Evolutionary conservation across 2,888 invertebrate genomes (phyloP).

Genomic region (Euphydryas editha): DNA sequence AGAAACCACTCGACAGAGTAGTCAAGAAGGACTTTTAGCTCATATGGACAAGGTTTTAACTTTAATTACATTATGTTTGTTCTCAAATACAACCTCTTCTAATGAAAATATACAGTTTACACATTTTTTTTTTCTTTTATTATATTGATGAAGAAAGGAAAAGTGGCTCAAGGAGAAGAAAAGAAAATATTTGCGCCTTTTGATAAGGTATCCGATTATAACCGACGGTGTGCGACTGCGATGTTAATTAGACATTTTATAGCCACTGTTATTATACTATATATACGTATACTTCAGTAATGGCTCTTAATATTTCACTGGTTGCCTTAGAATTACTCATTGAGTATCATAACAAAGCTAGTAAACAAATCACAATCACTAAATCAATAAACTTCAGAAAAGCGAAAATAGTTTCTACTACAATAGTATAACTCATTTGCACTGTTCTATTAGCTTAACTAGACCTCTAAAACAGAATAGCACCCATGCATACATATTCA

Average conservation of each 20-base stretch:
- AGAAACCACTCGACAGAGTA: slow-evolving; percentile 94
- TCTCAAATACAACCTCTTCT: slow-evolving; percentile 14
- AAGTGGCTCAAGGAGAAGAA: slow-evolving; percentile 90
- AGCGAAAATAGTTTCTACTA: background rate
- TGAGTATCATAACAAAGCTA: background rate
- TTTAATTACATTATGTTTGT: background rate
- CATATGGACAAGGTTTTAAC: slow-evolving; percentile 93
- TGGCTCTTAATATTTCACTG: slow-evolving; percentile 2
- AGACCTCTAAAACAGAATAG: background rate
- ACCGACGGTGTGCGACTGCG: slow-evolving; percentile 41
- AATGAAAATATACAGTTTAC: background rate
- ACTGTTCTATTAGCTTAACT: background rate
- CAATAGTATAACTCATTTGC: background rate
- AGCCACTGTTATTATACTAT: slow-evolving; percentile 3
- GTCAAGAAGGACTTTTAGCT: slow-evolving; percentile 93
- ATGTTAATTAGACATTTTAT: slow-evolving; percentile 30
- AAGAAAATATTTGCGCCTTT: slow-evolving; percentile 90
- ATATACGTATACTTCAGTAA: slow-evolving; percentile 1
- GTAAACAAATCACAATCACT: background rate
- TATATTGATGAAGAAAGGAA: slow-evolving; percentile 85
- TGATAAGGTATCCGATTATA: slow-evolving; percentile 87
- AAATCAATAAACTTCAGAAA: background rate
- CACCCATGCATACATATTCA: slow-evolving; percentile 1
- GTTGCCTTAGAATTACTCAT: background rate
- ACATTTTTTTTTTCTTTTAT: slow-evolving; percentile 36